Percentiles rank a stretch among this genome's conserved stretches.
Conservation (phyloP, 2,113 vertebrate species). For the human region DNA sequence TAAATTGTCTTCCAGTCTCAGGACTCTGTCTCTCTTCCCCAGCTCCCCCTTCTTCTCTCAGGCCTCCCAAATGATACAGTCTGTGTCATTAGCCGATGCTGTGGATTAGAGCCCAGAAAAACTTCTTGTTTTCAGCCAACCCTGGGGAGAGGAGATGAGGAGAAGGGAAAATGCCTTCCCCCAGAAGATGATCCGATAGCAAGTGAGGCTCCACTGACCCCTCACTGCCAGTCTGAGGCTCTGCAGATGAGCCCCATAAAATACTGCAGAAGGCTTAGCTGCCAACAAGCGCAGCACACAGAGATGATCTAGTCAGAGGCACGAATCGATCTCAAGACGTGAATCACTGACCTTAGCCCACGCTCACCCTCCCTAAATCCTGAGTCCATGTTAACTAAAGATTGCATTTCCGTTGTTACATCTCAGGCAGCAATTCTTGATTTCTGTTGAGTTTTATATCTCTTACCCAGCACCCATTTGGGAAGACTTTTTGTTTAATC, state of each 20-base stretch:
- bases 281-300: neutral
- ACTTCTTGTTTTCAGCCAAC: neutral
- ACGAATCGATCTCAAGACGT: neutral
- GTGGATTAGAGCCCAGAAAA: neutral
- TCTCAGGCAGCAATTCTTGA: neutral
- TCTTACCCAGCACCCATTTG: neutral
- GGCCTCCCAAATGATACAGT: neutral
- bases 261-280: neutral
- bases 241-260: neutral
- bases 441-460: neutral
- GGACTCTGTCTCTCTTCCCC: neutral
- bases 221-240: neutral
- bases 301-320: neutral
- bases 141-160: neutral
- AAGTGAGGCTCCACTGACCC: neutral
- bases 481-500: neutral
- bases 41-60: rapidly evolving
- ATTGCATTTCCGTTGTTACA: neutral
- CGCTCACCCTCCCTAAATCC: neutral
- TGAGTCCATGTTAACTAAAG: neutral
- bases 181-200: neutral
- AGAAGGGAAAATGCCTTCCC: neutral
- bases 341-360: neutral
- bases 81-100: neutral
- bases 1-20: neutral